A percentile compares a stretch with the other conserved stretches of the same genome.
phyloP scores from a whole-genome alignment of 2,113 vertebrate species.

The Pedionomus torquatus region DNA sequence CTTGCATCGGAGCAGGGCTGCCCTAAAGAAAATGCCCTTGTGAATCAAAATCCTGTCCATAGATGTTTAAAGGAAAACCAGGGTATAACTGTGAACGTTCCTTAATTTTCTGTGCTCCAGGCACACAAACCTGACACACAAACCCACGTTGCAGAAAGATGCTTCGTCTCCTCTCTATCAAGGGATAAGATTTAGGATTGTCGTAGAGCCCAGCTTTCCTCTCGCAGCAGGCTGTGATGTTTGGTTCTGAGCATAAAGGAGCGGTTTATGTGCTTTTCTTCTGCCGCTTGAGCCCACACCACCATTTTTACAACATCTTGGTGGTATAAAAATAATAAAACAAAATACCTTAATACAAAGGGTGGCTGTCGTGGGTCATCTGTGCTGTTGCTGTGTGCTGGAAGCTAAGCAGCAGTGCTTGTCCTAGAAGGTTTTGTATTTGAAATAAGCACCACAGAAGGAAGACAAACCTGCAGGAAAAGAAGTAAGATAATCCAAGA shows the following conservation, averaged over 20 bases:
- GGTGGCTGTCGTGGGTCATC: rapidly evolving
- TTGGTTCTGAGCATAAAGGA: neutral
- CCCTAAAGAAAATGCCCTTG: neutral
- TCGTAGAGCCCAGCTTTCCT: neutral
- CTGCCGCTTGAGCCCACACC: neutral
- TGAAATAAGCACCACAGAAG: neutral
- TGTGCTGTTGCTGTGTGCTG: neutral
- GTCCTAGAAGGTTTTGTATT: neutral
- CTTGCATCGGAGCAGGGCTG: neutral
- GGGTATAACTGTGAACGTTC: neutral
- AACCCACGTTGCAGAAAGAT: neutral
- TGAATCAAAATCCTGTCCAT: neutral
- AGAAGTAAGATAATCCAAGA: neutral
- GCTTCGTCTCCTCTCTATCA: neutral
- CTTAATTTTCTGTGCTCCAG: neutral
- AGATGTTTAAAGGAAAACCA: neutral
- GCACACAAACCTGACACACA: neutral
- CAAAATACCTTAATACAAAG: neutral
- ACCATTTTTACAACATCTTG: neutral
- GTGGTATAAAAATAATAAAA: neutral
- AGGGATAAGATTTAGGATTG: neutral
- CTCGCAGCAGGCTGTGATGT: neutral
- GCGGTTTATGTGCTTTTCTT: neutral
- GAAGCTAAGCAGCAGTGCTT: neutral
- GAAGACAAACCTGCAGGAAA: neutral